These are phyloP conservation scores for Amphimallon solstitiale DNA, from an alignment of 2,888 invertebrate genomes.

Conservation along the genomic window DNA sequence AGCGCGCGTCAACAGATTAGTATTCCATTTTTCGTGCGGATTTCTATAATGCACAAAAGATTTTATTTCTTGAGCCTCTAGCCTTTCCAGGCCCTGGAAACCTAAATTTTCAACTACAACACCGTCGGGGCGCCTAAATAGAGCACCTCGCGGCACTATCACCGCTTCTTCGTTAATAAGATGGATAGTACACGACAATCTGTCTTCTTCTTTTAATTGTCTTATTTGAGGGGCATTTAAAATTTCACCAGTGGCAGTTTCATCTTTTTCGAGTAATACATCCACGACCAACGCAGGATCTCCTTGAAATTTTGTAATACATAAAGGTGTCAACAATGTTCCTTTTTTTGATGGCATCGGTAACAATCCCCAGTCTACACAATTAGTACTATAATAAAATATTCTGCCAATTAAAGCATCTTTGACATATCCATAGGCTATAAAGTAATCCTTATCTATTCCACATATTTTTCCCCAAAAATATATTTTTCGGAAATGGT, in stretches of 20 bases:
- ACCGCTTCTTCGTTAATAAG: conserved; percentile 79
- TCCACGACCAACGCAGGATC: conserved; percentile 65
- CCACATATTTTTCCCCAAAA: conserved; percentile 90
- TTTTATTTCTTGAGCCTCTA: conserved; percentile 76
- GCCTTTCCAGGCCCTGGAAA: conserved; percentile 72
- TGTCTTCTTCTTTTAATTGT: conserved; percentile 80
- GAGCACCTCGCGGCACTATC: conserved; percentile 81
- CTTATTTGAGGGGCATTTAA: conserved; percentile 63
- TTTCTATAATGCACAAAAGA: conserved; percentile 81
- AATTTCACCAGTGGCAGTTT: conserved; percentile 66
- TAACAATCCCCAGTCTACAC: conserved; percentile 74
- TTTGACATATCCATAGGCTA: conserved; percentile 80
- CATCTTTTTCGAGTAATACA: conserved; percentile 65
- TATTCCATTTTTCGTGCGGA: conserved; percentile 77
- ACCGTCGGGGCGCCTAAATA: conserved; percentile 79
- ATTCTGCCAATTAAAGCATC: conserved; percentile 78
- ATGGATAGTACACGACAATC: conserved; percentile 77
- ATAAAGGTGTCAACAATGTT: conserved; percentile 61
- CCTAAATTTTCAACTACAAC: conserved; percentile 76
- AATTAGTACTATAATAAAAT: conserved; percentile 81
- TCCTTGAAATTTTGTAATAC: conserved; percentile 62
- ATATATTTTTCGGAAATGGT: conserved; percentile 82
- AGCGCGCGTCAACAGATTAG: conserved; percentile 78
- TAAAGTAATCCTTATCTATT: conserved; percentile 80
- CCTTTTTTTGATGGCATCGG: conserved; percentile 64